Percentiles rank a stretch among this genome's conserved stretches.
These are phyloP conservation scores for Ciconia maguari DNA, from an alignment of 2,113 vertebrate species.

Conservation along the genomic window DNA sequence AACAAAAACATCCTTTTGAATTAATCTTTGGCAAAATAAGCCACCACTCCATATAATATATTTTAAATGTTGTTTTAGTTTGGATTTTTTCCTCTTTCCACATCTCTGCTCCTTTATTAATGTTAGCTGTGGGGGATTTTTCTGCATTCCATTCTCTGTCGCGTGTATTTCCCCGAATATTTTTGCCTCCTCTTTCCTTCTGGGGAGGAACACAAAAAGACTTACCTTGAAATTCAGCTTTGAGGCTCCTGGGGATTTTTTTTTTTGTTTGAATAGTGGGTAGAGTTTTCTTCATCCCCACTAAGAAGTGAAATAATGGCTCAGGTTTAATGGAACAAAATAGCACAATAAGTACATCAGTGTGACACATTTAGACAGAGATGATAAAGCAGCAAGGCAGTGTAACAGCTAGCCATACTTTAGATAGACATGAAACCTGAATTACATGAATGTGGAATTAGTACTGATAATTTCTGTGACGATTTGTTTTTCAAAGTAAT, in stretches of 20 bases:
- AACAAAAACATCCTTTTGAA: neutral
- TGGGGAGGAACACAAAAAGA: neutral
- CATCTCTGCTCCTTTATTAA: neutral
- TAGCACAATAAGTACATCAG: neutral
- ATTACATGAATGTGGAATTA: neutral
- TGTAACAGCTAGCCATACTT: neutral
- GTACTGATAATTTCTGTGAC: neutral
- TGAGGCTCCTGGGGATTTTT: neutral
- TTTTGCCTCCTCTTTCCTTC: neutral
- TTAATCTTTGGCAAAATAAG: neutral
- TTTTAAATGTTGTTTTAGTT: neutral
- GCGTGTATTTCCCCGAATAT: neutral
- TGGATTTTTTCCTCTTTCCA: neutral
- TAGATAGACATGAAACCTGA: neutral
- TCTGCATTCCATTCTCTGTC: neutral
- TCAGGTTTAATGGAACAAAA: neutral
- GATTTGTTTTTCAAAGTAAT: neutral
- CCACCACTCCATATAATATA: neutral
- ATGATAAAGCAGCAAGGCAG: neutral
- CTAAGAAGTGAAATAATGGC: neutral
- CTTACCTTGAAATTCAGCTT: neutral
- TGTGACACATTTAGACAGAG: neutral
- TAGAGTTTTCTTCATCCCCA: neutral
- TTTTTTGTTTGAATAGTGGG: neutral
- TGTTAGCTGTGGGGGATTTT: neutral